phyloP scores from a whole-genome alignment of 1,140 invertebrate genomes.

The Heliothis virescens region DNA sequence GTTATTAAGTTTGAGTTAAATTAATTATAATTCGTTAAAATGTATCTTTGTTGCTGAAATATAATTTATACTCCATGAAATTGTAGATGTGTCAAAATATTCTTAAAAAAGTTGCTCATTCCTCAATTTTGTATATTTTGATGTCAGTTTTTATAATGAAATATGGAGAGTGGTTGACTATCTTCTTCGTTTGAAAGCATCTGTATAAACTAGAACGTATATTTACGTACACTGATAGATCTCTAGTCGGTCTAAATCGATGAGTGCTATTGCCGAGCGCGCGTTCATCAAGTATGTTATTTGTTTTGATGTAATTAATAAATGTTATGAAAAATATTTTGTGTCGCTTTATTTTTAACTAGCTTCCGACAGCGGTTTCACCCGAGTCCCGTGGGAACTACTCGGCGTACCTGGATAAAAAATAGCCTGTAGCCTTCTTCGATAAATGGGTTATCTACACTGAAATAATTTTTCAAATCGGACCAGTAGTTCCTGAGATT shows the following conservation, averaged over 20 bases:
- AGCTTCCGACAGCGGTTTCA: too few relatives aligned
- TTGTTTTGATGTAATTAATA: conserved; percentile 85
- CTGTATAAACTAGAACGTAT: conserved; percentile 18
- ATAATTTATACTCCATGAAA: neutral
- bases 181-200: conserved; percentile 33
- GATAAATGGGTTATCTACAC: too few relatives aligned
- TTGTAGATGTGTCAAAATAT: neutral
- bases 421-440: too few relatives aligned
- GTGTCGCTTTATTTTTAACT: conserved; percentile 59
- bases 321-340: conserved; percentile 82
- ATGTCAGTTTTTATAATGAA: neutral
- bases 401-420: too few relatives aligned
- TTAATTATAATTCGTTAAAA: neutral
- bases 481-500: too few relatives aligned
- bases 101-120: neutral
- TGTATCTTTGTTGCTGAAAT: conserved; percentile 1
- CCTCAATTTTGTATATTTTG: conserved; percentile 42
- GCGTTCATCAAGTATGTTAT: conserved; percentile 79
- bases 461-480: too few relatives aligned
- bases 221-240: conserved; percentile 50
- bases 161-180: conserved; percentile 22
- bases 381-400: too few relatives aligned
- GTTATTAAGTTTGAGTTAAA: neutral
- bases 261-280: conserved; percentile 79
- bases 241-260: conserved; percentile 81